These are phyloP conservation scores for Calypte anna DNA, from an alignment of 2,113 vertebrate species.

Conservation along the genomic window DNA sequence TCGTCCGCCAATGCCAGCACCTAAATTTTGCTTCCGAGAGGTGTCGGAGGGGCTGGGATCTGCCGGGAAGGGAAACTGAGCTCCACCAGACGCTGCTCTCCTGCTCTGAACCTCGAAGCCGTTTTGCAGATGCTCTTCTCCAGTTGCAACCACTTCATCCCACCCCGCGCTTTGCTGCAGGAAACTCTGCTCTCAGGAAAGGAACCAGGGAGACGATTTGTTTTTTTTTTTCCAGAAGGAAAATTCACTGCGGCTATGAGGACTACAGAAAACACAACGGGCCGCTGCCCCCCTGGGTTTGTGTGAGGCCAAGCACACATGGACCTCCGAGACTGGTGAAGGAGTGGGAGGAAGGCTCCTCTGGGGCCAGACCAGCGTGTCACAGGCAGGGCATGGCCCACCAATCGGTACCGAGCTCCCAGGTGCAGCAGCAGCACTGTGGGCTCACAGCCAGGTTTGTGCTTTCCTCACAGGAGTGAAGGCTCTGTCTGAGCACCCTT, in stretches of 20 bases:
- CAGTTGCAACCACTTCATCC: neutral
- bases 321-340: accelerated
- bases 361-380: neutral
- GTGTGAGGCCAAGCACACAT: neutral
- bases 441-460: neutral
- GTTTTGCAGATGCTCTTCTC: neutral
- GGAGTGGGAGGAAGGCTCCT: neutral
- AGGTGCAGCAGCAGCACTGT: neutral
- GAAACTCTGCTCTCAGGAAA: neutral
- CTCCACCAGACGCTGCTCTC: accelerated
- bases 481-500: neutral
- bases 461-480: neutral
- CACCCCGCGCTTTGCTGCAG: accelerated
- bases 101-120: neutral
- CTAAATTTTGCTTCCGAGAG: neutral
- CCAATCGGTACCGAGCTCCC: accelerated
- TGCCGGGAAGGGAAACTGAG: neutral
- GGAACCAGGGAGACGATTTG: neutral
- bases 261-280: neutral
- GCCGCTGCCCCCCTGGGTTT: neutral
- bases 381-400: neutral
- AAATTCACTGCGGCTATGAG: neutral
- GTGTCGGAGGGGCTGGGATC: neutral
- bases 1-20: neutral
- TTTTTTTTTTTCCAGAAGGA: neutral